Percentiles rank a stretch among this genome's conserved stretches.
phyloP scores from a whole-genome alignment of 1,140 invertebrate species.

The Bombus picipes region DNA sequence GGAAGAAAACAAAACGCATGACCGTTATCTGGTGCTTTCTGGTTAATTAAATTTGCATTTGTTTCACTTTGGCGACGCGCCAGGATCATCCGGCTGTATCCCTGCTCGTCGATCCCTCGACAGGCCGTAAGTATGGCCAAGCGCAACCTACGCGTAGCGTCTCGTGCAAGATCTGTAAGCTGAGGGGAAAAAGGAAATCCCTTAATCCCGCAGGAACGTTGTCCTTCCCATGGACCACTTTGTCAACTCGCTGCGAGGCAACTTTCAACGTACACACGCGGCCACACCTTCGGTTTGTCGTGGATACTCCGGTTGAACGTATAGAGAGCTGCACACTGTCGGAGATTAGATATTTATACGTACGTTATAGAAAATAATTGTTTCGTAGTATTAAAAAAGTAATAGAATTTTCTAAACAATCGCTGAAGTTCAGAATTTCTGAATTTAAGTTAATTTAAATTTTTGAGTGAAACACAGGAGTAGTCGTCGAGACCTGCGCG shows the following conservation, averaged over 20 bases:
- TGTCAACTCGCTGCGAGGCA: slow-evolving; percentile 3
- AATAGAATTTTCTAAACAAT: neutral
- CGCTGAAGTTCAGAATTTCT: too few relatives aligned
- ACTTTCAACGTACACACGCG: slow-evolving; percentile 5
- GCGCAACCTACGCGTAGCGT: neutral
- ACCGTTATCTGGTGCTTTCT: slow-evolving; percentile 67
- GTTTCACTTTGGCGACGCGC: slow-evolving; percentile 58
- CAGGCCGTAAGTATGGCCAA: slow-evolving; percentile 29
- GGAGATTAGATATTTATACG: slow-evolving; percentile 59
- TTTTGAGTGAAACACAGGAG: too few relatives aligned
- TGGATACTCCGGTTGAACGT: slow-evolving; percentile 12
- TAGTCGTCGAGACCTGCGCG: too few relatives aligned
- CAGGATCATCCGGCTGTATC: slow-evolving; percentile 55
- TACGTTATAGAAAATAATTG: too few relatives aligned
- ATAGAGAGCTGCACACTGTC: neutral
- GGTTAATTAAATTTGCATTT: slow-evolving; percentile 75
- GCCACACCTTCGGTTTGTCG: slow-evolving; percentile 10
- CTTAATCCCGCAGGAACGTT: slow-evolving; percentile 57
- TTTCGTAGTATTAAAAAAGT: too few relatives aligned
- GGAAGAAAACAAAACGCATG: neutral
- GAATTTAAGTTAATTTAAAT: too few relatives aligned
- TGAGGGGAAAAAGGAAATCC: slow-evolving; percentile 43
- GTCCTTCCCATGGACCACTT: slow-evolving; percentile 46
- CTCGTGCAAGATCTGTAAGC: slow-evolving; percentile 2
- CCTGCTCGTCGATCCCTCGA: slow-evolving; percentile 34